Evolutionary conservation across 2,888 invertebrate genomes (phyloP), one percentile per base, ranked within the genome.

Genomic region (Lasioglossum villosulum): DNA sequence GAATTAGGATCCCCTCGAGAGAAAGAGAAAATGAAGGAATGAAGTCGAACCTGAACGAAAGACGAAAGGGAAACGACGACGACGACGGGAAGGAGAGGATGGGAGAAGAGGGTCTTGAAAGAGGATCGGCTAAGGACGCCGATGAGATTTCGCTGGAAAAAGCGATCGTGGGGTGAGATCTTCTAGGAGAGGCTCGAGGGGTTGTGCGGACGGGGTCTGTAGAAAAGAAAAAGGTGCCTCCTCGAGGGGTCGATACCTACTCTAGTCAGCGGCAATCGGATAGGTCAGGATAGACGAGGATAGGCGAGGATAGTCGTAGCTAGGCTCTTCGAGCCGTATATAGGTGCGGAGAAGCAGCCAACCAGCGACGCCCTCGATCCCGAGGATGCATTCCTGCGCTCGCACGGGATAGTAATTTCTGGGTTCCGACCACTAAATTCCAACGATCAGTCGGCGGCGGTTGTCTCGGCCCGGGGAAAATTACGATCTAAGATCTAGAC

Each of bases 241-340:
- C 78, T 85, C 86, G 75, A 88, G 84, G 88, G 90, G 92, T 93
- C 93, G 92, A 92, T 92, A 93, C 80, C 86, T 88, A 85, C 88
- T 92, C 90, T 89, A 92, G 89, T 92, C 88, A 86, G 86, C 87
- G 77, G 88, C 88, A 84, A 91, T 92, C 89, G 89, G 91, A 92
- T 93, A 92, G 91, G 89, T 88, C 89, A 87, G 89, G 87, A 90
- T 88, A 89, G 88, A 86, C 84, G 27, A 79, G 79, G 88, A 90
- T 86, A 87, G 86, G 30, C 59, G 59, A 87, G 84, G 72, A 79
- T 84, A 86, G 80, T 80, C 72, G 80, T 66, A 79, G 68, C 34
- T 76, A 78, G 75, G 71, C 78, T 52, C 52, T 52, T 23, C 52
- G 52, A 42, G 70, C 27, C 37, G 52, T 59, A 52, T 75, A n/a